These are phyloP conservation scores for Chlorodrepanis virens DNA, from an alignment of 2,113 vertebrate genomes.

Conservation along the genomic window DNA sequence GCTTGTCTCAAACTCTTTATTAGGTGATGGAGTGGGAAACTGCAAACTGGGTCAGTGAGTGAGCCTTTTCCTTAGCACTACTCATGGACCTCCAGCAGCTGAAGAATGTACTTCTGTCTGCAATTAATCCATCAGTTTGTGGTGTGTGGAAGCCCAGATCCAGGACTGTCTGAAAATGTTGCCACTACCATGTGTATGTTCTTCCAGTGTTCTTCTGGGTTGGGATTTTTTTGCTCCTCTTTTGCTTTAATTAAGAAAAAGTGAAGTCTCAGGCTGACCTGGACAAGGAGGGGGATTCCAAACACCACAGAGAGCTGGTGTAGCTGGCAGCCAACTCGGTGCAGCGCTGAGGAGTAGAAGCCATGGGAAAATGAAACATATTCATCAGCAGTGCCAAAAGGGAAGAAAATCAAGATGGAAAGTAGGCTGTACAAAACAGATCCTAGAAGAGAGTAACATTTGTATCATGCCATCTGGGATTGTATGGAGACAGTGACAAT, in stretches of 20 bases:
- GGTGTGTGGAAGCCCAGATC: neutral
- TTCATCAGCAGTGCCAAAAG: neutral
- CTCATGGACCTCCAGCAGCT: neutral
- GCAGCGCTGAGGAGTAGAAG: neutral
- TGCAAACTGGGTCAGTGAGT: neutral
- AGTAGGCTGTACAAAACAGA: neutral
- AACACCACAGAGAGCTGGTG: neutral
- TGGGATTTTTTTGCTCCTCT: neutral
- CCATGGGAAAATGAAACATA: neutral
- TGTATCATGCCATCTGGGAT: neutral
- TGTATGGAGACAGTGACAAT: accelerated
- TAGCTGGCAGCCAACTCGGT: accelerated
- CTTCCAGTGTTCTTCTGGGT: neutral
- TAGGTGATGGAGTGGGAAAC: neutral
- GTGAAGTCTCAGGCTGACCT: neutral
- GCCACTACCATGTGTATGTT: neutral
- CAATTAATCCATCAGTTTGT: neutral
- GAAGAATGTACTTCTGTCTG: neutral
- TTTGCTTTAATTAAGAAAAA: neutral
- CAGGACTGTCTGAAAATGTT: accelerated
- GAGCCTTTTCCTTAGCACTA: neutral
- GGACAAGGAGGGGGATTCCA: neutral
- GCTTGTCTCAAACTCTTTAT: neutral
- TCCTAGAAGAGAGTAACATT: neutral
- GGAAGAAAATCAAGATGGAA: neutral